Conservation (phyloP, 2,797 vertebrate species). For the Manis pentadactyla region DNA sequence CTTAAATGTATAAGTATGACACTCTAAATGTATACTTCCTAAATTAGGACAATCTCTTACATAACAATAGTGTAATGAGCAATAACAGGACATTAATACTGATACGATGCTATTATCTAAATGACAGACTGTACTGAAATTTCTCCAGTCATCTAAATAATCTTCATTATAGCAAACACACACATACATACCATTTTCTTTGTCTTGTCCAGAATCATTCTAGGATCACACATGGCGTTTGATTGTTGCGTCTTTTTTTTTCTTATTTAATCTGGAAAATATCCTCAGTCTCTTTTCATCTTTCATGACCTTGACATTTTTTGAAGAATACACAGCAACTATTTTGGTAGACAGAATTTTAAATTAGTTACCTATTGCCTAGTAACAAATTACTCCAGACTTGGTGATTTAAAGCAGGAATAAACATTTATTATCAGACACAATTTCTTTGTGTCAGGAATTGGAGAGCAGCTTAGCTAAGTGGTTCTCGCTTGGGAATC, state of each 20-base stretch:
- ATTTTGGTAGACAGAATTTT: constrained; percentile 33
- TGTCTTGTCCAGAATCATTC: background rate
- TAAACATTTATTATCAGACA: background rate
- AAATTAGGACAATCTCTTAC: background rate
- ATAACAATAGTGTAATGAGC: background rate
- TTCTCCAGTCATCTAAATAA: background rate
- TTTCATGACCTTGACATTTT: constrained; percentile 10
- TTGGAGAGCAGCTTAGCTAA: background rate
- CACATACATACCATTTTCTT: background rate
- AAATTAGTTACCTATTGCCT: background rate
- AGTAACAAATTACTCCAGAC: background rate
- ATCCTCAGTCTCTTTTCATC: background rate
- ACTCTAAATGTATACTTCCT: constrained; percentile 34
- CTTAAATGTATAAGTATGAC: background rate
- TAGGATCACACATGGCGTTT: background rate
- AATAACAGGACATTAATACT: constrained; percentile 28
- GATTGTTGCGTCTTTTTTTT: background rate
- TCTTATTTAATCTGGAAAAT: constrained; percentile 23
- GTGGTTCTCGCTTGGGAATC: background rate
- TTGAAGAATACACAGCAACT: background rate
- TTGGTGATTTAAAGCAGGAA: background rate
- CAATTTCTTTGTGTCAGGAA: constrained; percentile 2
- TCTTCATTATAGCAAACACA: background rate
- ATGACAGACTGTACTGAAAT: background rate
- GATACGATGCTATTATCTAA: background rate